Evolutionary conservation across 2,797 vertebrate genomes (phyloP).

Genomic region (Argya squamiceps): DNA sequence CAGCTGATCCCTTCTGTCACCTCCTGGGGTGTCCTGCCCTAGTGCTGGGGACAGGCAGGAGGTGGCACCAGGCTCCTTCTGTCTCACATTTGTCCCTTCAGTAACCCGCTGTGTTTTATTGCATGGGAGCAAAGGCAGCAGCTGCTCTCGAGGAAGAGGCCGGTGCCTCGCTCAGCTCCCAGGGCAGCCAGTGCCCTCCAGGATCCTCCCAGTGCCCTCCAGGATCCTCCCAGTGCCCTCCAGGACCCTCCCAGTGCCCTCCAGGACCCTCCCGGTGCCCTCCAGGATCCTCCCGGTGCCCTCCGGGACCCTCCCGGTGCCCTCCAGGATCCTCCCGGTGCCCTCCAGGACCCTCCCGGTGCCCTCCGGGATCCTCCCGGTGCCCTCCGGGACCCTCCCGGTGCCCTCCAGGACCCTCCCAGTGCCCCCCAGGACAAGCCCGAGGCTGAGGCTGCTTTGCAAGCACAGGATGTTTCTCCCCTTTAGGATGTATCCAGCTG

Average conservation of each 20-base stretch:
- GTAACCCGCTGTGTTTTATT: fast-evolving
- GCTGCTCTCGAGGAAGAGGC: not conserved
- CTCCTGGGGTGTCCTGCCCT: not conserved
- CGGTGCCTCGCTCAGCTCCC: not conserved
- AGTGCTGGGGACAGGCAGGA: not conserved
- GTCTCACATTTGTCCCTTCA: not conserved
- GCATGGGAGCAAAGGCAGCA: not conserved
- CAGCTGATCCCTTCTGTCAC: not conserved
- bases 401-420: not conserved
- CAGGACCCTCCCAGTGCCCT: not conserved
- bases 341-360: not conserved
- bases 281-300: fast-evolving
- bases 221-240: not conserved
- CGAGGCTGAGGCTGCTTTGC: not conserved
- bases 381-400: not conserved
- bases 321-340: fast-evolving
- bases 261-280: not conserved
- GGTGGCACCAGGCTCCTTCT: not conserved
- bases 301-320: not conserved
- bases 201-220: not conserved
- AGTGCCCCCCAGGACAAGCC: not conserved
- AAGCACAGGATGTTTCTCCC: fast-evolving
- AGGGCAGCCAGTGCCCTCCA: not conserved
- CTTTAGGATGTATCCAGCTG: fast-evolving
- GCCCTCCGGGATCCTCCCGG: not conserved